A percentile compares a stretch with the other conserved stretches of the same genome.
These are phyloP conservation scores for Anableps anableps DNA, from an alignment of 2,797 vertebrate species.

Conservation along the genomic window DNA sequence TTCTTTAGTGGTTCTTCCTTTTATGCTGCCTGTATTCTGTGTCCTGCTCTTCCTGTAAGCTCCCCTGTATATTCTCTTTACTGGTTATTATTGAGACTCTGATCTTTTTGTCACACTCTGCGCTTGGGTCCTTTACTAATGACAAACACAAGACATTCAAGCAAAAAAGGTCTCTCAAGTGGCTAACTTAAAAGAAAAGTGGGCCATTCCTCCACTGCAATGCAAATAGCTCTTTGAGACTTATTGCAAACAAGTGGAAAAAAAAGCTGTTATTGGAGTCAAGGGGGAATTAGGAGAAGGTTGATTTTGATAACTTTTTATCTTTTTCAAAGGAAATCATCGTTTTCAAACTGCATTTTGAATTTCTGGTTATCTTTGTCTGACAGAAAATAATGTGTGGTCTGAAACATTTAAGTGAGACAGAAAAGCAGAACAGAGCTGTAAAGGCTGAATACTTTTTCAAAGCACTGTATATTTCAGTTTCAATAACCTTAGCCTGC, in stretches of 20 bases:
- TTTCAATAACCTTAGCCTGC: background rate
- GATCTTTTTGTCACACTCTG: background rate
- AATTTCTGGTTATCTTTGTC: background rate
- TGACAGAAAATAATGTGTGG: background rate
- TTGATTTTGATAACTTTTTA: background rate
- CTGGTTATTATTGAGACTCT: background rate
- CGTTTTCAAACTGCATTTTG: background rate
- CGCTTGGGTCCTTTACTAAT: background rate
- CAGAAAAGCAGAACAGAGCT: background rate
- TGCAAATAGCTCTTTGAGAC: background rate
- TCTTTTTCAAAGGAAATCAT: background rate
- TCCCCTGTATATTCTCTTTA: background rate
- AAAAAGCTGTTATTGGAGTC: background rate
- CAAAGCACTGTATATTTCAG: background rate
- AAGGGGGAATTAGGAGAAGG: background rate
- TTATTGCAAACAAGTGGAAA: background rate
- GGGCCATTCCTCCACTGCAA: background rate
- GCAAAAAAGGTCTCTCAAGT: background rate
- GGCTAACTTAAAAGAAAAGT: background rate
- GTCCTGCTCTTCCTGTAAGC: background rate
- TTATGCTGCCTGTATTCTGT: background rate
- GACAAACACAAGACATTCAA: background rate
- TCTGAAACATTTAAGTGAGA: background rate
- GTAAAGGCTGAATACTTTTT: background rate
- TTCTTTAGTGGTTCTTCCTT: background rate